Evolutionary conservation across 2,113 vertebrate species (phyloP).

Genomic region (Hippopotamus amphibius): DNA sequence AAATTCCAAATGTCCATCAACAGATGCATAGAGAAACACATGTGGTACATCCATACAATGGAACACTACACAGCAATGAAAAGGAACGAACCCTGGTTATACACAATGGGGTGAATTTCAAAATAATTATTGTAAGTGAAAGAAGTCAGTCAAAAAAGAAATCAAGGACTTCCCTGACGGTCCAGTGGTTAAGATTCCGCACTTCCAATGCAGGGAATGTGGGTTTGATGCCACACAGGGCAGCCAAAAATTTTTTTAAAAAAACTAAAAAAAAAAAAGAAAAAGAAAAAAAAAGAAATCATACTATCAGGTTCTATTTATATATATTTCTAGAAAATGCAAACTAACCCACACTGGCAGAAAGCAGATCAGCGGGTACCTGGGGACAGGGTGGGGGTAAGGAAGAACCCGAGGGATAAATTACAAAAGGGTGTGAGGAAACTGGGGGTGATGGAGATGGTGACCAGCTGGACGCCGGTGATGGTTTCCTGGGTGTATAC

Average conservation of each 20-base stretch:
- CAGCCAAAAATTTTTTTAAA: too few species aligned
- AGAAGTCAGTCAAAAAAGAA: not conserved
- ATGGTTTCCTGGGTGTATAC: not conserved
- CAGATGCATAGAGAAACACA: not conserved
- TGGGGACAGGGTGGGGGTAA: not conserved
- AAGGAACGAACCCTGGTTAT: fast-evolving
- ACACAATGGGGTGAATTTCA: not conserved
- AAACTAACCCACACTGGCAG: not conserved
- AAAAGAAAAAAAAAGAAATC: not conserved
- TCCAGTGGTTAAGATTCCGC: too few species aligned
- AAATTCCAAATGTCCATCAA: too few species aligned
- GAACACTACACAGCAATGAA: not conserved
- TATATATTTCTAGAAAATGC: not conserved
- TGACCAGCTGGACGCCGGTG: not conserved
- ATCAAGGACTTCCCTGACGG: not conserved
- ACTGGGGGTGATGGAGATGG: too few species aligned
- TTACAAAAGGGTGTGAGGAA: not conserved
- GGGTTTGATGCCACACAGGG: too few species aligned
- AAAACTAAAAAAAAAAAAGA: not conserved
- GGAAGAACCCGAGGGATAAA: not conserved
- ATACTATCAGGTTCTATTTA: not conserved
- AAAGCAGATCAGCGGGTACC: not conserved
- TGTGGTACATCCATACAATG: fast-evolving
- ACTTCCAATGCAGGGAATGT: too few species aligned
- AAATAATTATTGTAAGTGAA: not conserved